A percentile compares a stretch with the other conserved stretches of the same genome.
Evolutionary conservation across 2,797 vertebrate species (phyloP).

Genomic region (Lepilemur septentrionalis): DNA sequence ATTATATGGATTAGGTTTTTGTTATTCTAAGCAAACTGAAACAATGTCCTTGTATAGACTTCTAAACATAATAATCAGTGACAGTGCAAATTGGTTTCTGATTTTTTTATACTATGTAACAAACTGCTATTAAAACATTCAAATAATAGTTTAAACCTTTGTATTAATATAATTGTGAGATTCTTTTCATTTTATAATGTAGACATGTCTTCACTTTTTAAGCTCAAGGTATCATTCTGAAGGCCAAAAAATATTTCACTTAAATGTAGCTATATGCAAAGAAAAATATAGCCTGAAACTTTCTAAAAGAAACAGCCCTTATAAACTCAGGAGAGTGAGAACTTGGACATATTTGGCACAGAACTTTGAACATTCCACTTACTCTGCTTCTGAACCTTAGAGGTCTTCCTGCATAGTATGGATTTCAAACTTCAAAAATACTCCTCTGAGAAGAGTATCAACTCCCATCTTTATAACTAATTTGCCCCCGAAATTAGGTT

Average conservation of each 20-base stretch:
- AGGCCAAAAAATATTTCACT: conserved; percentile 37
- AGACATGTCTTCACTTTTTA: conserved; percentile 53
- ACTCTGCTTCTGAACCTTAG: conserved; percentile 76
- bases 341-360: conserved; percentile 70
- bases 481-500: conserved; percentile 56
- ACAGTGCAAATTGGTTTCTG: conserved; percentile 72
- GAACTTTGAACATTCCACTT: conserved; percentile 70
- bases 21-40: conserved; percentile 74
- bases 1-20: conserved; percentile 76
- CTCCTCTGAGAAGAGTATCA: conserved; percentile 50
- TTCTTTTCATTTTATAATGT: conserved; percentile 63
- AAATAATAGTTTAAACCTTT: conserved; percentile 75
- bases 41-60: conserved; percentile 75
- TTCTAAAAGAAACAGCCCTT: conserved; percentile 47
- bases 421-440: conserved; percentile 70
- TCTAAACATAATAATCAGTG: conserved; percentile 79
- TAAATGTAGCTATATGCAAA: conserved; percentile 50
- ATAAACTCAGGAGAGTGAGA: conserved; percentile 50
- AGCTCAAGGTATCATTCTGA: conserved; percentile 59
- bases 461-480: conserved; percentile 15
- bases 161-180: conserved; percentile 63
- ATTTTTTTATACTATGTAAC: conserved; percentile 76
- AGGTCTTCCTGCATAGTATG: conserved; percentile 61
- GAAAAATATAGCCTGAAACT: conserved; percentile 6
- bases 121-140: conserved; percentile 80